phyloP scores from a whole-genome alignment of 2,113 vertebrate genomes.

The Pycnonotus jocosus region DNA sequence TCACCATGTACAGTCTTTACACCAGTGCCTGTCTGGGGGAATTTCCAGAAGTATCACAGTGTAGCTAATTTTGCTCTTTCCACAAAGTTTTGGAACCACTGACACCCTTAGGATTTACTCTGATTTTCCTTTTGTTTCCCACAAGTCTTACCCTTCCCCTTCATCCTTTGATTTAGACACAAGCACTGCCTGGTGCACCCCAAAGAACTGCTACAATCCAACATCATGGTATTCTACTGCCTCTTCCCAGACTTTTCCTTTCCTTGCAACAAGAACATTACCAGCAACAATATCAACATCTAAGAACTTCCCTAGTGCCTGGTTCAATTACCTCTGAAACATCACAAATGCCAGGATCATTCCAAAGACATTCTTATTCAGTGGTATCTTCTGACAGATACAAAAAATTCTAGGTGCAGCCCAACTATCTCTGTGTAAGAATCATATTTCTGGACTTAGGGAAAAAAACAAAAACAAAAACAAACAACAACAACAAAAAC shows the following conservation, averaged over 20 bases:
- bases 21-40: accelerated
- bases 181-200: neutral
- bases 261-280: neutral
- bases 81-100: neutral
- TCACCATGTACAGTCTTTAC: accelerated
- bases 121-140: neutral
- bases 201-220: neutral
- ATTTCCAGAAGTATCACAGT: neutral
- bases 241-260: neutral
- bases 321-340: neutral
- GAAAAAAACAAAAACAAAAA: too few relatives aligned
- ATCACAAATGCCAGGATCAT: neutral
- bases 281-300: neutral
- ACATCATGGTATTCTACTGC: neutral
- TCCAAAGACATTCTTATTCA: neutral
- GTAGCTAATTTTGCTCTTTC: neutral
- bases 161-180: neutral
- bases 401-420: neutral
- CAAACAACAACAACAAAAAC: neutral
- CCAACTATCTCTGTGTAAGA: neutral
- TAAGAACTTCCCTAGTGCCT: neutral
- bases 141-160: neutral
- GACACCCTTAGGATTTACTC: neutral
- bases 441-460: neutral
- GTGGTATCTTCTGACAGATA: neutral